phyloP scores from a whole-genome alignment of 2,113 vertebrate genomes.

The Myotis davidii region DNA sequence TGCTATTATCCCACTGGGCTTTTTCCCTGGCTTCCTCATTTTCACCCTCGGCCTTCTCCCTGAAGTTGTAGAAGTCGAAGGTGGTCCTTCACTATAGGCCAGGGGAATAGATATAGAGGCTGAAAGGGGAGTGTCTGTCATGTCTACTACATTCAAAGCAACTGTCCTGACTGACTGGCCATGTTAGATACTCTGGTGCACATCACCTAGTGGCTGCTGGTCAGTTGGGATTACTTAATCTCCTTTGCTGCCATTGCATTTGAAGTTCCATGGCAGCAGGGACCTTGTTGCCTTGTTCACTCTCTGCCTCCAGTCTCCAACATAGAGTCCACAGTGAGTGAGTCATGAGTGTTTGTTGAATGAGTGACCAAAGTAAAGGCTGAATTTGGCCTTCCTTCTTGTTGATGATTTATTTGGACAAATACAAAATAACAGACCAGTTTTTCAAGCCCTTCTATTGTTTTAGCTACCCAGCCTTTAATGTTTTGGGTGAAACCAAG shows the following conservation, averaged over 20 bases:
- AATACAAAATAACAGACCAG: background rate
- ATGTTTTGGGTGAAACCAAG: background rate
- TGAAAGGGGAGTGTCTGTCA: background rate
- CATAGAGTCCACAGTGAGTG: background rate
- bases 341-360: background rate
- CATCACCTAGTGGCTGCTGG: background rate
- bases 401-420: background rate
- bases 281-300: background rate
- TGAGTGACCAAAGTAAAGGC: background rate
- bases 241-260: background rate
- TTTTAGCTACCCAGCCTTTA: background rate
- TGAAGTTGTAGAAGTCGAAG: background rate
- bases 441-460: background rate
- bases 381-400: background rate
- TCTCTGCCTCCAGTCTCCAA: background rate
- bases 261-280: background rate
- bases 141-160: background rate
- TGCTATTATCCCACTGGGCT: background rate
- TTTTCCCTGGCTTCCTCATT: background rate
- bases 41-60: background rate
- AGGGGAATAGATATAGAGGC: background rate
- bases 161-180: background rate
- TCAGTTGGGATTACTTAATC: background rate
- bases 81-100: background rate
- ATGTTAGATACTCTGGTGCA: background rate